Conservation (phyloP, 2,113 vertebrate genomes). For the Gadus macrocephalus region DNA sequence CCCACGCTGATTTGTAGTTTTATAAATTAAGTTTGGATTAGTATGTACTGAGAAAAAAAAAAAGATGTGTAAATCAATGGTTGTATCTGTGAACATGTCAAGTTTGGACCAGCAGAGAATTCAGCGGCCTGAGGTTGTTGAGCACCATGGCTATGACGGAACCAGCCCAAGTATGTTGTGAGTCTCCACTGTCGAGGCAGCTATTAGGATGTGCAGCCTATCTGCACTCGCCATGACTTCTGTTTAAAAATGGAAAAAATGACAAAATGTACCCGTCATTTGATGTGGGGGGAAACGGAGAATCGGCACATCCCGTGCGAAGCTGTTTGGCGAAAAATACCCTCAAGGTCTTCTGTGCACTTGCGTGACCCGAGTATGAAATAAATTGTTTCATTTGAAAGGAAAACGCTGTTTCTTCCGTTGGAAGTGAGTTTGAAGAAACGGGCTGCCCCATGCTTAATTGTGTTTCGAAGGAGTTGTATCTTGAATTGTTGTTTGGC, state of each 20-base stretch:
- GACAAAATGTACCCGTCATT: slow-evolving; percentile 96
- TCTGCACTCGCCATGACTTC: slow-evolving; percentile 96
- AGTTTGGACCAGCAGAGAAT: slow-evolving; percentile 58
- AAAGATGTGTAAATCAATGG: slow-evolving; percentile 40
- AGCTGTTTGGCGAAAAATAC: slow-evolving; percentile 84
- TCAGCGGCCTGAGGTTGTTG: slow-evolving; percentile 49
- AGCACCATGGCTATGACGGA: slow-evolving; percentile 67
- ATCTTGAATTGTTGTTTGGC: slow-evolving; percentile 59
- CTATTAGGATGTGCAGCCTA: slow-evolving; percentile 94
- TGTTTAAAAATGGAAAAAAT: slow-evolving; percentile 98
- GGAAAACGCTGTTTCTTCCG: slow-evolving; percentile 91
- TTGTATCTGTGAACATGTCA: slow-evolving; percentile 38
- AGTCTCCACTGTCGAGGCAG: slow-evolving; percentile 90
- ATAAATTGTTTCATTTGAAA: slow-evolving; percentile 99
- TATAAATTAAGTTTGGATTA: slow-evolving; percentile 39
- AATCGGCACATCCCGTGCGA: slow-evolving; percentile 87
- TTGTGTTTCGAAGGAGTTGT: slow-evolving; percentile 74
- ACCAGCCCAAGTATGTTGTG: slow-evolving; percentile 82
- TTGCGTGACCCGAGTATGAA: slow-evolving; percentile 94
- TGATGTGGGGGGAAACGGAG: slow-evolving; percentile 82
- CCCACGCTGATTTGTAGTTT: slow-evolving; percentile 29
- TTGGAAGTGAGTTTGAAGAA: slow-evolving; percentile 94
- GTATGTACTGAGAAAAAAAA: slow-evolving; percentile 48
- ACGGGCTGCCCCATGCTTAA: slow-evolving; percentile 67
- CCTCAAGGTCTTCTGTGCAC: slow-evolving; percentile 84